Evolutionary conservation across 2,888 invertebrate genomes (phyloP).

Genomic region (Nudaria mundana): DNA sequence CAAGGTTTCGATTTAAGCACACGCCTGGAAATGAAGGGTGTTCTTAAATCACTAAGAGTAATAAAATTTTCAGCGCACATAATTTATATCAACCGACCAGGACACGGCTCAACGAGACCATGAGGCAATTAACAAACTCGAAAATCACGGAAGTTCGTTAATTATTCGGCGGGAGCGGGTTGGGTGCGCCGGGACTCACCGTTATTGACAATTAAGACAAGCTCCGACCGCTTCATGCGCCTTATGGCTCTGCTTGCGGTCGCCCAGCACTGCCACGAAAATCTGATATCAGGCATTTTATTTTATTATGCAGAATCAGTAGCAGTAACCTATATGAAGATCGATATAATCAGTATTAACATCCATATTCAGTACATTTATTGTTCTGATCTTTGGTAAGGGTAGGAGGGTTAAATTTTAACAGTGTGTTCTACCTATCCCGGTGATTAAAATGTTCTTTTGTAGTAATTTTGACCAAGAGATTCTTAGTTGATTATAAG

Average conservation of each 20-base stretch:
- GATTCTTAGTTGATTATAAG: not conserved
- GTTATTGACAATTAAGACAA: conserved; percentile 79
- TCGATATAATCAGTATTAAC: too few species aligned
- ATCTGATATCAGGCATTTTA: conserved; percentile 42
- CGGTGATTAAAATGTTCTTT: too few species aligned
- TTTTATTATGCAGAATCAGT: too few species aligned
- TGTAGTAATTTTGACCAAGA: too few species aligned
- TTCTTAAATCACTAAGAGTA: conserved; percentile 74
- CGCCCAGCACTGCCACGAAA: conserved; percentile 35
- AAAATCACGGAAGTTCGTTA: conserved; percentile 81
- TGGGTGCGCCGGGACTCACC: conserved; percentile 65
- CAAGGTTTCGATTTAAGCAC: conserved; percentile 42
- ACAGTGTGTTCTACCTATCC: too few species aligned
- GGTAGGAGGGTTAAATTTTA: too few species aligned
- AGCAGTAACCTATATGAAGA: too few species aligned
- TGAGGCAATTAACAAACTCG: conserved; percentile 80
- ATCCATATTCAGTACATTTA: too few species aligned
- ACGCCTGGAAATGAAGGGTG: conserved; percentile 55
- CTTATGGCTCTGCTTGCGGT: conserved; percentile 63
- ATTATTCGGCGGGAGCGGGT: conserved; percentile 72
- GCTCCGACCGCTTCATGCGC: conserved; percentile 62
- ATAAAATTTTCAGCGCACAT: conserved; percentile 75
- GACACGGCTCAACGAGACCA: conserved; percentile 74
- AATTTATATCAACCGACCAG: conserved; percentile 76
- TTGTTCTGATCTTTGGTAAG: too few species aligned